These are phyloP conservation scores for Geodia barretti DNA, from an alignment of 37 sponge, comb jelly and placozoan species.

Conservation along the genomic window DNA sequence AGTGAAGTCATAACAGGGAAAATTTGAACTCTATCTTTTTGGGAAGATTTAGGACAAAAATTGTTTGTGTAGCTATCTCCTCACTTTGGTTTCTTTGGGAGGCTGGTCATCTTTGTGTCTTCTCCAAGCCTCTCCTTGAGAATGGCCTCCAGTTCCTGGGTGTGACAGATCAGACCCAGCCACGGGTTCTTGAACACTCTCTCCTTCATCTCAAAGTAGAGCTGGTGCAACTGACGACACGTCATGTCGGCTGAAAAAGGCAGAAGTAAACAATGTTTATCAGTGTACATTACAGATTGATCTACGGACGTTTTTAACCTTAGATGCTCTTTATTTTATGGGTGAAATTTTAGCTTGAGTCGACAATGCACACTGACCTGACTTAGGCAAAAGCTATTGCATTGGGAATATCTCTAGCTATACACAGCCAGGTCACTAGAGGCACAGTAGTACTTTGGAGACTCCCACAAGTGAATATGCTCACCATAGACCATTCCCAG, in stretches of 20 bases:
- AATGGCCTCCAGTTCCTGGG: conserved; percentile 51
- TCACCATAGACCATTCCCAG: conserved; percentile 58
- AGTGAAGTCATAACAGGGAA: background rate
- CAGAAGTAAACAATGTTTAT: no score
- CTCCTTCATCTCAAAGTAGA: conserved; percentile 58
- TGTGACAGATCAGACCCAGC: conserved; percentile 17
- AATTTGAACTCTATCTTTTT: no score
- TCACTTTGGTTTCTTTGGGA: conserved; percentile 50
- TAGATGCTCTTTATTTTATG: no score
- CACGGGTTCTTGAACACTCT: conserved; percentile 24
- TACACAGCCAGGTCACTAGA: no score
- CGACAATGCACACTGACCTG: no score
- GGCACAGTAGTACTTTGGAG: no score
- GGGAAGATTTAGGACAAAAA: background rate
- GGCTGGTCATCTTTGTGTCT: conserved; percentile 34
- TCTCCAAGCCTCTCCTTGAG: conserved; percentile 48
- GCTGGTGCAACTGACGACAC: conserved; percentile 4
- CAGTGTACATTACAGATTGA: no score
- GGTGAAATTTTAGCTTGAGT: no score
- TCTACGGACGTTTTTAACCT: no score
- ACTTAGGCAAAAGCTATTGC: no score
- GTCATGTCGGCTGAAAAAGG: conserved; percentile 20
- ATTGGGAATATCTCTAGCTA: no score
- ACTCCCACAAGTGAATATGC: no score
- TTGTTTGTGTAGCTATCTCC: background rate